Evolutionary conservation across 1,140 invertebrate genomes (phyloP), one percentile per base, ranked within the genome.

Genomic region (Musca domestica): DNA sequence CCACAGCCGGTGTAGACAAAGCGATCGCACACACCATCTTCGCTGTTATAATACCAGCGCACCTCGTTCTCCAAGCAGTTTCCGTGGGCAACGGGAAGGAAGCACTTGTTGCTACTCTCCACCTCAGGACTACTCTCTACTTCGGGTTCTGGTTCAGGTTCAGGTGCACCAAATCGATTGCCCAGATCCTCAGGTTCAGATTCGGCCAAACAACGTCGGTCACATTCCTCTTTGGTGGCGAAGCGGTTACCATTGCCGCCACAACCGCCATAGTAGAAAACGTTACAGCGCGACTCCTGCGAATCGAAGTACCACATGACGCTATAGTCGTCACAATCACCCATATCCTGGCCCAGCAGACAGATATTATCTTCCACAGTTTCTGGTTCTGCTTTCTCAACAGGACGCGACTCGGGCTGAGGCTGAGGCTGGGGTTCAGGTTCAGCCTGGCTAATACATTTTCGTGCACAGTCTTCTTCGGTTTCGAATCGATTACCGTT

Each of bases 1-100:
- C 87, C 88, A 75, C 94, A 96, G 54, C 94, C 94, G 0, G 89
- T 87, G 73, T 92, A 97, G 4, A 85, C 82, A 82, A 98, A 98
- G 70, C 89, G 86, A 67, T 89, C 88, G 80, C 96, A 98, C 15
- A 89, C 84, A 27, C 93, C 93, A 47, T 89, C 86, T 34, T 81
- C 72, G 19, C 86, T 85, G 76, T 96, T 91, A 80, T 95, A 98
- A 80, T 87, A 91, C 89, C 90, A 97, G 63, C 89, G 87, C 0
- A 83, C 77, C 68, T 82, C 72, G 41, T 85, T 83, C 5, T 83
- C 65, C 1, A 49, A 76, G 75, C 94, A 96, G 0, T 87, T 85
- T 2, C 95, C 95, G 1, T 83, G 76, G 27, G 92, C 90, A 17
- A 84, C 80, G 1, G 84, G 84, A 69, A 88, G 72, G 81, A 90